Evolutionary conservation across 1,140 invertebrate species (phyloP), one percentile per base, ranked within the genome.

Genomic region (Drosophila equinoxialis): DNA sequence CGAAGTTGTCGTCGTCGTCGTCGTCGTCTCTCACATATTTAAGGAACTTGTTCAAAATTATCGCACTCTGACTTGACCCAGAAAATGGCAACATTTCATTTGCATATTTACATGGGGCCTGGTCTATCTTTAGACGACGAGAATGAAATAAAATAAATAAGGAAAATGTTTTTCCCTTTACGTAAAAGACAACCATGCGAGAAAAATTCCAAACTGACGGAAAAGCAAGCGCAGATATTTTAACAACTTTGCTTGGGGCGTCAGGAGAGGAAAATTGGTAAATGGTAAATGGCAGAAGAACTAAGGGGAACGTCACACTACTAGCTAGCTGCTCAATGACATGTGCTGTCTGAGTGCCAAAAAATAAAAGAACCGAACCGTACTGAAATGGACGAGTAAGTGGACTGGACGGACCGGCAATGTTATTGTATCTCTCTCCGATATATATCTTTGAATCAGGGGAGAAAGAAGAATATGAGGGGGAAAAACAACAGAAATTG

Each of bases 121-220:
- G 71, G 63, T 30, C 63, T 69, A 80, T 84, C 60, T 63, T 10
- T 51, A 62, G 61, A 23, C 41, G 35, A 59, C 1, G 17, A 23
- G 42, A 68, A 72, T 13, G 8, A 37, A 20, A 45, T 58, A 72
- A 58, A 65, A 61, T 57, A 67, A 42, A 45, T 17, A 77, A 60
- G 61, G 67, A 70, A 83, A 86, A 71, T 82, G 79, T 87, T 87
- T 86, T 73, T 33, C 54, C 64, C 66, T 79, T 82, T 81, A 69
- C 65, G 76, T 81, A 71, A 85, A 85, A 67, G 81, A 74, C 73
- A 68, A 61, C 70, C 67, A 81, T 77, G 78, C 76, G 74, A 68
- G 69, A 83, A 83, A 30, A 51, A 87, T 89, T 87, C 84, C 80
- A 89, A 89, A 74, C 84, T 87, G 83, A 89, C 83, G 84, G 83